These are phyloP conservation scores for Heliconius melpomene DNA, from an alignment of 1,140 invertebrate species.

Conservation along the genomic window DNA sequence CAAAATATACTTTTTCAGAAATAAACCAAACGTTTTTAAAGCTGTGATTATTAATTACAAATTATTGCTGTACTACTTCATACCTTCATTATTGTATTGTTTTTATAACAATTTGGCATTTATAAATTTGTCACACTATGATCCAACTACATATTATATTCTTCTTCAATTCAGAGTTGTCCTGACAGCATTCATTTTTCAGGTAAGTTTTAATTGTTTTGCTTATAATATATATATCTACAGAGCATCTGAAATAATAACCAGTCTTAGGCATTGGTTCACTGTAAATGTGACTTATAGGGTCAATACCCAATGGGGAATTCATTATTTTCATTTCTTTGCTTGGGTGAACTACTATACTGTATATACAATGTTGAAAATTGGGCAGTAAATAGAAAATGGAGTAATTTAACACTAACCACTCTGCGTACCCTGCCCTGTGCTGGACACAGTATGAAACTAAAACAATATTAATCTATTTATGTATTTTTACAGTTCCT, in stretches of 20 bases:
- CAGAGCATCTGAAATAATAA: not conserved
- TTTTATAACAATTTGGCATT: constrained; percentile 98
- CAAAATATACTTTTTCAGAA: constrained; percentile 70
- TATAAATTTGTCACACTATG: constrained; percentile 93
- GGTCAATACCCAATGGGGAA: too few relatives aligned
- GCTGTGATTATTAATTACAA: constrained; percentile 83
- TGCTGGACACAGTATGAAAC: too few relatives aligned
- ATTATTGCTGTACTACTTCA: constrained; percentile 91
- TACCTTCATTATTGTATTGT: constrained; percentile 95
- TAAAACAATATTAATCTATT: not conserved
- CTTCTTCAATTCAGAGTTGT: constrained; percentile 96
- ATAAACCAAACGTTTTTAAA: constrained; percentile 66
- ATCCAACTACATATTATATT: constrained; percentile 97
- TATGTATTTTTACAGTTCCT: constrained; percentile 75
- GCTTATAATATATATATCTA: not conserved
- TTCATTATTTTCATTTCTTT: too few relatives aligned
- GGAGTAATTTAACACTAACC: too few relatives aligned
- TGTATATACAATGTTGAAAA: too few relatives aligned
- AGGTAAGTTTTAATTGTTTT: constrained; percentile 82
- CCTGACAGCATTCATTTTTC: constrained; percentile 95
- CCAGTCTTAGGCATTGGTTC: too few relatives aligned
- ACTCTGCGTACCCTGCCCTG: too few relatives aligned
- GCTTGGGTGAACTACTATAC: not conserved
- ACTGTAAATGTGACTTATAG: too few relatives aligned
- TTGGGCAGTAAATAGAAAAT: too few relatives aligned